phyloP scores from a whole-genome alignment of 1,140 invertebrate species.

The Solenopsis fugax region DNA sequence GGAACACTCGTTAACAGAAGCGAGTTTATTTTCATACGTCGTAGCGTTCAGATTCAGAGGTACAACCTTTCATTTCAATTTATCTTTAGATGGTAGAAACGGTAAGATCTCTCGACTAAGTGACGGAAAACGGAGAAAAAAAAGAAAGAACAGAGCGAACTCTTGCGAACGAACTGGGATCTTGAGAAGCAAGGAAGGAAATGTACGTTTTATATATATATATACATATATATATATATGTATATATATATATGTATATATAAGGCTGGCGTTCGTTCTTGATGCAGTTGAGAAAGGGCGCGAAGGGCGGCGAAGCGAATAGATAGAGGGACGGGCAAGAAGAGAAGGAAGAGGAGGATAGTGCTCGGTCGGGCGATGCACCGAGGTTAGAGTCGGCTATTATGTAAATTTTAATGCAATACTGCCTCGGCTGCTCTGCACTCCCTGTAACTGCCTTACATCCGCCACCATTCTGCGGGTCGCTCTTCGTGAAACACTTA shows the following conservation, averaged over 20 bases:
- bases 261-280: constrained; percentile 25
- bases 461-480: constrained; percentile 72
- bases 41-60: constrained; percentile 5
- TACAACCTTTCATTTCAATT: constrained; percentile 42
- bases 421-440: constrained; percentile 75
- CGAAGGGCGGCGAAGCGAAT: constrained; percentile 51
- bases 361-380: constrained; percentile 62
- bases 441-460: constrained; percentile 79
- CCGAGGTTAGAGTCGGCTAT: constrained; percentile 74
- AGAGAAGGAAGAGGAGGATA: neutral
- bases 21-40: constrained; percentile 31
- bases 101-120: constrained; percentile 49
- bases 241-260: constrained; percentile 7
- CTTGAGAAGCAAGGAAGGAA: constrained; percentile 22
- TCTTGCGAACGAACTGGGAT: constrained; percentile 39
- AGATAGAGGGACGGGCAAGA: neutral
- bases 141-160: constrained; percentile 21
- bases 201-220: constrained; percentile 40
- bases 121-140: constrained; percentile 38
- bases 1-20: neutral
- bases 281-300: constrained; percentile 44
- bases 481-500: constrained; percentile 76
- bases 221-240: neutral
- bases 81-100: constrained; percentile 19
- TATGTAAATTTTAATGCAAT: constrained; percentile 83